phyloP scores from a whole-genome alignment of 2,888 invertebrate genomes.

The Serripes groenlandicus region DNA sequence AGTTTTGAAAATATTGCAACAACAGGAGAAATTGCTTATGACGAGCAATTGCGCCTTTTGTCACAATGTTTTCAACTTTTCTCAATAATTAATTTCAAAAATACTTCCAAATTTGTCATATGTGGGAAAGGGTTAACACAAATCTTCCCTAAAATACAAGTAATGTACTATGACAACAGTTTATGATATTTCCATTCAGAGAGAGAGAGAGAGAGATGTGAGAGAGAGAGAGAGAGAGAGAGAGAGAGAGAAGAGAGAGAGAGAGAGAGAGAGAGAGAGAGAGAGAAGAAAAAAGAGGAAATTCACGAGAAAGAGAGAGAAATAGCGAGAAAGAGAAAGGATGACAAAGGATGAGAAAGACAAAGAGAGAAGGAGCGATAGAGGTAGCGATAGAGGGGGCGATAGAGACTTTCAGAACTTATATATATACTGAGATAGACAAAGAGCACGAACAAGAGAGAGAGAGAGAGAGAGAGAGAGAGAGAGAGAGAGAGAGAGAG shows the following conservation, averaged over 20 bases:
- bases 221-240: no score
- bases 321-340: not conserved
- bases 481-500: not conserved
- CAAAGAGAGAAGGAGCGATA: not conserved
- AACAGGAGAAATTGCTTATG: not conserved
- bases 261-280: no score
- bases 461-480: not conserved
- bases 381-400: no score
- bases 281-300: no score
- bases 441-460: not conserved
- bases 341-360: not conserved
- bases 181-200: not conserved
- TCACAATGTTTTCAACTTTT: not conserved
- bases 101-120: not conserved
- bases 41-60: not conserved
- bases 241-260: no score
- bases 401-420: not conserved
- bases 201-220: no score
- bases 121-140: not conserved
- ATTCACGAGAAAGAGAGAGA: not conserved
- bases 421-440: not conserved
- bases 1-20: not conserved
- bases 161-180: not conserved
- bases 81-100: not conserved
- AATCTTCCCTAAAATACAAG: not conserved